Base-by-base conservation (phyloP, 2,797 vertebrate genomes). In the Furcifer pardalis region DNA sequence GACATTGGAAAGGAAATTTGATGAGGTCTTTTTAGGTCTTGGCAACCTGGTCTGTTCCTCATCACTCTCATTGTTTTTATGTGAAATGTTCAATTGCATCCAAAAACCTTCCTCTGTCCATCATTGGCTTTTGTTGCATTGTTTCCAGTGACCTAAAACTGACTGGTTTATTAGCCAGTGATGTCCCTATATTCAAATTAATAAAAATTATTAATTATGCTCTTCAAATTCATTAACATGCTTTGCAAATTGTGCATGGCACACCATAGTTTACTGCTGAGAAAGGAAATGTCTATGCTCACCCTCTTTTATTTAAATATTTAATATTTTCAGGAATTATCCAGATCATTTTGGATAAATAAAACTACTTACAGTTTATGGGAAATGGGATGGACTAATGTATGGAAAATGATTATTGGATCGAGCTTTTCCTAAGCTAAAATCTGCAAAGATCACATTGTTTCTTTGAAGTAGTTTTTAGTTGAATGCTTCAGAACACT, bases 151-250 rank as follows among this genome's bases (percentile, higher is more conserved):
- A 27, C 15, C 32, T 37, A 44, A 56, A 7, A 80, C 42, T 63
- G 59, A 30, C 56, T 82, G n/a, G 60, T n/a, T 49, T 65, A 65
- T 65, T 75, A 63, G 10, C 52, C 30, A 52, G 32, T 62, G 27
- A 30, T 42, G 19, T 81, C 42, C 52, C 68, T 71, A 60, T 32
- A 73, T 32, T 73, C 49, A 56, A 62, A 81, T 62, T n/a, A 56
- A 9, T n/a, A 52, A 62, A 73, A 60, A 44, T 73, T 62, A 73
- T 73, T 81, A 81, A 81, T 81, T 60, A 62, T 52, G 10, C 37
- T 27, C 69, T 81, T 81, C 68, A 81, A 62, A 73, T 40, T 73
- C 68, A 72, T 81, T 81, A 73, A 32, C 56, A 62, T 60, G 40
- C 37, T 82, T 44, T 32, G 37, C 52, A 73, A 37, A 44, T 69